These are phyloP conservation scores for Diabrotica balteata DNA, from an alignment of 2,888 invertebrate genomes.

Conservation along the genomic window DNA sequence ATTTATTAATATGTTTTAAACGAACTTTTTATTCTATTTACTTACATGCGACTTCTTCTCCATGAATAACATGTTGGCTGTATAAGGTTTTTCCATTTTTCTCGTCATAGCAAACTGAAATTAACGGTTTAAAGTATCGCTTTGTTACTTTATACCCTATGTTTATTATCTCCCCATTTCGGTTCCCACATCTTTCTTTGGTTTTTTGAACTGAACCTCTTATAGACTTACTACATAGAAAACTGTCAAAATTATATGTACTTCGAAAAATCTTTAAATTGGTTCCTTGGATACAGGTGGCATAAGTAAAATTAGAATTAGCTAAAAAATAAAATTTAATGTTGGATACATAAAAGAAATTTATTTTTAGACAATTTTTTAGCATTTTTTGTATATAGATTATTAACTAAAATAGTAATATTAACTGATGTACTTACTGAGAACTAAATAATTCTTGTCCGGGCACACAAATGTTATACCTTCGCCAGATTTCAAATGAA, in stretches of 20 bases:
- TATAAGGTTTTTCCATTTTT: slow-evolving; percentile 53
- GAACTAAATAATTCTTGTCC: slow-evolving; percentile 45
- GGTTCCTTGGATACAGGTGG: slow-evolving; percentile 44
- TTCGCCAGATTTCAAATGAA: slow-evolving; percentile 43
- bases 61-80: slow-evolving; percentile 55
- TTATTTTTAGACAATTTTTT: no score
- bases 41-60: slow-evolving; percentile 56
- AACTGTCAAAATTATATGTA: slow-evolving; percentile 42
- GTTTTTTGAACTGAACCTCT: slow-evolving; percentile 49
- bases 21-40: slow-evolving; percentile 10
- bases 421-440: slow-evolving; percentile 44
- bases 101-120: slow-evolving; percentile 55
- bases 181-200: slow-evolving; percentile 47
- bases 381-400: no score
- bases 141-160: slow-evolving; percentile 50
- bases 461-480: slow-evolving; percentile 48
- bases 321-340: slow-evolving; percentile 41
- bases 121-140: slow-evolving; percentile 47
- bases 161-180: slow-evolving; percentile 45
- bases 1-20: no score
- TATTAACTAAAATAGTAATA: background rate
- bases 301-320: slow-evolving; percentile 45
- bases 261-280: slow-evolving; percentile 42
- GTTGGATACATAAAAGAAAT: no score
- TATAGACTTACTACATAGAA: slow-evolving; percentile 48